Percentiles rank a stretch among this genome's conserved stretches.
Evolutionary conservation across 2,888 invertebrate genomes (phyloP).

Genomic region (Drosophila meridionalis): DNA sequence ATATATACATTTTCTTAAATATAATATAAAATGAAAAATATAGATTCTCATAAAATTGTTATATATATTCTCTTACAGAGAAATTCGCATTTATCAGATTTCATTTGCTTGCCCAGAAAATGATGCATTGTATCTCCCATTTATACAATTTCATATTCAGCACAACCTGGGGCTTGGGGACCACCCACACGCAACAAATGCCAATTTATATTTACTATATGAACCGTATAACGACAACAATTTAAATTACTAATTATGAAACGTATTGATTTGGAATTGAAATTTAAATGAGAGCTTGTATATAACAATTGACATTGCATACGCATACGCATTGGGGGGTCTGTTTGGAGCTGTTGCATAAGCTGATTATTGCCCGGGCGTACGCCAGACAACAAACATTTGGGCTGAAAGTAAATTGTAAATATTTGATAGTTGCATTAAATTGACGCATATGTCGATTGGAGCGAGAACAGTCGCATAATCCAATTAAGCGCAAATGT

Average conservation of each 20-base stretch:
- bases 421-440: constrained; percentile 7
- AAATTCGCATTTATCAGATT: not conserved
- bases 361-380: constrained; percentile 22
- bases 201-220: not conserved
- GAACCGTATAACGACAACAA: not conserved
- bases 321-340: constrained; percentile 5
- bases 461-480: constrained; percentile 31
- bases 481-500: constrained; percentile 67
- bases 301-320: constrained; percentile 16
- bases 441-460: not conserved
- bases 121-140: not conserved
- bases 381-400: not conserved
- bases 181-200: not conserved
- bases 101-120: not conserved
- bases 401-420: not conserved
- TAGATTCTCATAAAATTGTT: too few relatives aligned
- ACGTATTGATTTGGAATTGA: not conserved
- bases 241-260: not conserved
- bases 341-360: constrained; percentile 7
- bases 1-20: too few relatives aligned
- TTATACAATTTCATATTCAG: not conserved
- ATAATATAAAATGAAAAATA: not conserved
- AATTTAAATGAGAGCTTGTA: not conserved
- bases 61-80: too few relatives aligned
- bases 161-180: not conserved